Conservation (phyloP, 2,797 vertebrate species). For the Paguma larvata region DNA sequence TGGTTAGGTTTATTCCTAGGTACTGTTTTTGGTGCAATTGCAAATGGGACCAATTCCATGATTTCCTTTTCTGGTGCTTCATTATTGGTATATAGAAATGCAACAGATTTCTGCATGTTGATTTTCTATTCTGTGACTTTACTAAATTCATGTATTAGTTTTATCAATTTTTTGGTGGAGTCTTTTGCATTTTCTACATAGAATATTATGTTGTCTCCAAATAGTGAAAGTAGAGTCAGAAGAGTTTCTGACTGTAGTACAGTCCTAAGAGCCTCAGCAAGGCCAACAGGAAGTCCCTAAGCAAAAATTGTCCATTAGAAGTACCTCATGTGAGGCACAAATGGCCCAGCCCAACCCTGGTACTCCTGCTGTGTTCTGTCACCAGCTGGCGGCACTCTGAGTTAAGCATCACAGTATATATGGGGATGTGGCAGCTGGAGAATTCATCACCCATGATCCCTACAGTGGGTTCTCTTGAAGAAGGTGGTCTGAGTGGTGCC, state of each 20-base stretch:
- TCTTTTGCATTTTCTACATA: too few relatives aligned
- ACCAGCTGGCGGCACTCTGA: neutral
- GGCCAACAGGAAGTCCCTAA: neutral
- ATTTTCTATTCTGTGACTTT: too few relatives aligned
- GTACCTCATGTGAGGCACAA: neutral
- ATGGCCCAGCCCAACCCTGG: neutral
- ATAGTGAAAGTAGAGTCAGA: neutral
- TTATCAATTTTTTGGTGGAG: too few relatives aligned
- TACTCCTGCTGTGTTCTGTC: neutral
- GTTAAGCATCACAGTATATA: neutral
- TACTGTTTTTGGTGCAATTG: too few relatives aligned
- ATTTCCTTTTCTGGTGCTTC: too few relatives aligned
- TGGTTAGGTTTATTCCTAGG: too few relatives aligned
- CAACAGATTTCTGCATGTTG: too few relatives aligned
- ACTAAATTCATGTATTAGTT: too few relatives aligned
- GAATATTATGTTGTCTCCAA: too few relatives aligned
- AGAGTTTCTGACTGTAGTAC: neutral
- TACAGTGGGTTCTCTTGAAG: neutral
- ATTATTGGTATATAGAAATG: too few relatives aligned
- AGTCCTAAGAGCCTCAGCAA: neutral
- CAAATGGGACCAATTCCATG: too few relatives aligned
- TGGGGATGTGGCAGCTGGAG: neutral
- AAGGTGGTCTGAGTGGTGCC: neutral
- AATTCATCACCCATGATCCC: too few relatives aligned
- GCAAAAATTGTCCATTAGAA: neutral